phyloP scores from a whole-genome alignment of 2,113 vertebrate genomes.

The Pachycephala philippinensis region DNA sequence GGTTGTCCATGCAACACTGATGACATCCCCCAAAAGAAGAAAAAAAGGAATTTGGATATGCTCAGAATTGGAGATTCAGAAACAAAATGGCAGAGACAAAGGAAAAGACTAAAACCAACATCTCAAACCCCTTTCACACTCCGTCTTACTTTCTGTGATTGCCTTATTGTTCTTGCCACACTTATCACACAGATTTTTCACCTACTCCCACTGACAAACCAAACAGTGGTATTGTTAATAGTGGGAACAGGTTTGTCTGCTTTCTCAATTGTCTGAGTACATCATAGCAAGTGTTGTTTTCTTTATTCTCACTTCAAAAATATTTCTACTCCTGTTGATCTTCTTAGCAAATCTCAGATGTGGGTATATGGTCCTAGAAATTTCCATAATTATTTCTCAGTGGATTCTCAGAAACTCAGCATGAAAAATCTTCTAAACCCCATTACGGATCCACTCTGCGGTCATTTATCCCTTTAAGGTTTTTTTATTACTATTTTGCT shows the following conservation, averaged over 20 bases:
- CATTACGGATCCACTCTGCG: neutral
- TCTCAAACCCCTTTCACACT: neutral
- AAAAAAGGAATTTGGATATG: accelerated
- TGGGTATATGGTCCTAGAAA: neutral
- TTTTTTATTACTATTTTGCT: neutral
- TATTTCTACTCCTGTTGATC: neutral
- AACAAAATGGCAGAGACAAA: neutral
- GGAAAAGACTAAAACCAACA: neutral
- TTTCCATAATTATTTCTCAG: neutral
- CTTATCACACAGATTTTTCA: neutral
- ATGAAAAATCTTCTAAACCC: neutral
- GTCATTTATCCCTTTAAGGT: neutral
- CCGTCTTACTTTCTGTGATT: neutral
- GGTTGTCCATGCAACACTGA: neutral
- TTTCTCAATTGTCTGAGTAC: neutral
- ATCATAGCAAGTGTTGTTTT: neutral
- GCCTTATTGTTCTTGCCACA: neutral
- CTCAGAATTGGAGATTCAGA: neutral
- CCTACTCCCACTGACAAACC: neutral
- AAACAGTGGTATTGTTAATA: neutral
- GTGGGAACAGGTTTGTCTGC: neutral
- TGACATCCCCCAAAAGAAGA: neutral
- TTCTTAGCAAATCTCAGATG: neutral
- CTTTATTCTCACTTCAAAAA: neutral
- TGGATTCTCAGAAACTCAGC: neutral